Percentiles rank a stretch among this genome's conserved stretches.
These are phyloP conservation scores for Axinella damicornis DNA, from an alignment of 37 sponge, comb jelly and placozoan species.

Conservation along the genomic window DNA sequence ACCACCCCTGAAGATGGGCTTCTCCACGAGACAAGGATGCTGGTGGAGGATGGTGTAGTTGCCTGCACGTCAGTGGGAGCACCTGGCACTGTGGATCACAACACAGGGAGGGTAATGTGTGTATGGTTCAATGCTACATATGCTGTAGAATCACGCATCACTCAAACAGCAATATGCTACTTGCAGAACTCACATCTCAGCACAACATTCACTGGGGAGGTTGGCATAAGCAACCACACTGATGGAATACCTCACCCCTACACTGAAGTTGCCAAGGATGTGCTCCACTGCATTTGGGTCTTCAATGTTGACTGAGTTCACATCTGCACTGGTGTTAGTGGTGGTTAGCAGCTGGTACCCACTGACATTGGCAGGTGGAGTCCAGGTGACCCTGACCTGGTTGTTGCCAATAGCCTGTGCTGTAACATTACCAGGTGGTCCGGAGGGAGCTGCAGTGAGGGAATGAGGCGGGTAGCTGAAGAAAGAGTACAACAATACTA, in stretches of 20 bases:
- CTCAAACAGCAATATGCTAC: too few species aligned
- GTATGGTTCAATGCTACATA: too few species aligned
- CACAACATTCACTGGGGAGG: conserved; percentile 1
- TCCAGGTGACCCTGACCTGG: neutral
- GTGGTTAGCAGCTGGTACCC: neutral
- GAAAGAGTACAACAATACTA: neutral
- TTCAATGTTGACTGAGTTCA: neutral
- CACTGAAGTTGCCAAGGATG: neutral
- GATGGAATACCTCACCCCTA: conserved; percentile 24
- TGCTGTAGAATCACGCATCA: too few species aligned
- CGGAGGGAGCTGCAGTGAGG: neutral
- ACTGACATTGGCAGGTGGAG: neutral
- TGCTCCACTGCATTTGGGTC: neutral
- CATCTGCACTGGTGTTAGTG: neutral
- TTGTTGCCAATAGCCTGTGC: neutral
- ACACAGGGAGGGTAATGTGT: neutral
- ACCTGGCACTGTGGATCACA: conserved; percentile 18
- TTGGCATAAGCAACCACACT: conserved; percentile 23
- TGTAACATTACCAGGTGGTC: neutral
- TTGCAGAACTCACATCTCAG: conserved; percentile 30
- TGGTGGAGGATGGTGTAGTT: neutral
- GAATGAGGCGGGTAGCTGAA: neutral
- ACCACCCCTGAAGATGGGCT: neutral
- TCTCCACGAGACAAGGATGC: conserved; percentile 6
- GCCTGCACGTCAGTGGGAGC: conserved; percentile 18